Percentiles rank a stretch among this genome's conserved stretches.
phyloP scores from a whole-genome alignment of 2,888 invertebrate species.

The Parelbella ahira region DNA sequence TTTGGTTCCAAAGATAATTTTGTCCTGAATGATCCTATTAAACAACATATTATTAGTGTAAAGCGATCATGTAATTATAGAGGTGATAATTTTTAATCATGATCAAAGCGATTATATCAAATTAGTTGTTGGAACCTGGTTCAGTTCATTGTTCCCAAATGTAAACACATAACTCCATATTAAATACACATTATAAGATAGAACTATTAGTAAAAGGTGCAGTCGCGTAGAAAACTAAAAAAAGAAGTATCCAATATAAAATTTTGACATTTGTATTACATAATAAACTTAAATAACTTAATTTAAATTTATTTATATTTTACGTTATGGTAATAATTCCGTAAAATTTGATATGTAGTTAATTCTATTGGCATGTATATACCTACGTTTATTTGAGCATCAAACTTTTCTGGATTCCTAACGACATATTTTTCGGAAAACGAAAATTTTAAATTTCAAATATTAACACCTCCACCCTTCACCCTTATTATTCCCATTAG shows the following conservation, averaged over 20 bases:
- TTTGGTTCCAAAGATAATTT: too few relatives aligned
- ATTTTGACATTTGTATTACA: neutral
- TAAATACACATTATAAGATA: constrained; percentile 41
- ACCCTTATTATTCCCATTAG: constrained; percentile 15
- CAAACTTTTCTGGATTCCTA: too few relatives aligned
- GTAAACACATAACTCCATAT: constrained; percentile 41
- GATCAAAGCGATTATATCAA: constrained; percentile 31
- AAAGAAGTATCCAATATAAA: too few relatives aligned
- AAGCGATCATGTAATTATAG: too few relatives aligned
- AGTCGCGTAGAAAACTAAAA: constrained; percentile 3
- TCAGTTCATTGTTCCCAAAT: constrained; percentile 33
- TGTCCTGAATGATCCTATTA: too few relatives aligned
- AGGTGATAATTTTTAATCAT: constrained; percentile 20
- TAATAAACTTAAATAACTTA: neutral
- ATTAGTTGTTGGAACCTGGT: constrained; percentile 30
- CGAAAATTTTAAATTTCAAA: neutral
- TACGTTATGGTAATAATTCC: too few relatives aligned
- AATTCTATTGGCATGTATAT: too few relatives aligned
- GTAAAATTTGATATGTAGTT: too few relatives aligned
- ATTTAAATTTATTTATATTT: too few relatives aligned
- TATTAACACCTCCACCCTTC: neutral
- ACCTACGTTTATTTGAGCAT: too few relatives aligned
- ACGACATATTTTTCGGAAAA: too few relatives aligned
- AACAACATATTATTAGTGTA: too few relatives aligned
- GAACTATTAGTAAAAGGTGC: constrained; percentile 17